These are phyloP conservation scores for Eledona agricola DNA, from an alignment of 2,888 invertebrate genomes.

Conservation along the genomic window DNA sequence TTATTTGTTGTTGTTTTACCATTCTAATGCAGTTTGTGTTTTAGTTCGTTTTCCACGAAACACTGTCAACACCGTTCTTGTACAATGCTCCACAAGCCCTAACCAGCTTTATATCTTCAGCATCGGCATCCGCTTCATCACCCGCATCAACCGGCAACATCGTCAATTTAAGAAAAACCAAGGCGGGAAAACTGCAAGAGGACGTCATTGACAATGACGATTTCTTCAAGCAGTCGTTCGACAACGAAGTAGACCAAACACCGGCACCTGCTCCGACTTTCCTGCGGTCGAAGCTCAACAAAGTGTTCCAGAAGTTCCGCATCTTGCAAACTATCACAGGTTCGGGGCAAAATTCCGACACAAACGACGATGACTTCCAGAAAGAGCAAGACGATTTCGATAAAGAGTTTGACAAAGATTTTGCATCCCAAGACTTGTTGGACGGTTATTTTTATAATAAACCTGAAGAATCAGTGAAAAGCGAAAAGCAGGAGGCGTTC, in stretches of 20 bases:
- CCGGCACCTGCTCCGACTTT: slow-evolving; percentile 36
- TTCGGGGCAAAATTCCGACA: slow-evolving; percentile 10
- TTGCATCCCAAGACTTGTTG: background rate
- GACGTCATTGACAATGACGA: slow-evolving; percentile 21
- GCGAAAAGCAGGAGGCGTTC: slow-evolving; percentile 5
- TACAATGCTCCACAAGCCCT: slow-evolving; percentile 33
- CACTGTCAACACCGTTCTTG: slow-evolving; percentile 35
- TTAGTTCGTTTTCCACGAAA: slow-evolving; percentile 6
- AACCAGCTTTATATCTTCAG: slow-evolving; percentile 37
- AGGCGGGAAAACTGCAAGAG: slow-evolving; percentile 11
- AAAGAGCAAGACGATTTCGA: slow-evolving; percentile 37
- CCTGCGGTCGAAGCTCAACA: slow-evolving; percentile 45
- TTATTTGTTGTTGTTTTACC: slow-evolving; percentile 1
- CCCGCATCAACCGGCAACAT: slow-evolving; percentile 39
- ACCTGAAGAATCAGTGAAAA: slow-evolving; percentile 10
- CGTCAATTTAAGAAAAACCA: slow-evolving; percentile 37
- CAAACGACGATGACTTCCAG: slow-evolving; percentile 34
- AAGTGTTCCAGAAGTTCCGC: slow-evolving; percentile 43
- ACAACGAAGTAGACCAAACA: slow-evolving; percentile 17
- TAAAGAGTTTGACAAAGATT: slow-evolving; percentile 35
- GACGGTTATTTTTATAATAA: slow-evolving; percentile 23
- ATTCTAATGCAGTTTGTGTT: slow-evolving; percentile 4
- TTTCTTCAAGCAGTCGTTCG: slow-evolving; percentile 18
- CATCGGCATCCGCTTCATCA: slow-evolving; percentile 43
- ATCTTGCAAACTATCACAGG: slow-evolving; percentile 36